Conservation (phyloP, 92 coral and sea anemone genomes). For the Paragorgia papillata region DNA sequence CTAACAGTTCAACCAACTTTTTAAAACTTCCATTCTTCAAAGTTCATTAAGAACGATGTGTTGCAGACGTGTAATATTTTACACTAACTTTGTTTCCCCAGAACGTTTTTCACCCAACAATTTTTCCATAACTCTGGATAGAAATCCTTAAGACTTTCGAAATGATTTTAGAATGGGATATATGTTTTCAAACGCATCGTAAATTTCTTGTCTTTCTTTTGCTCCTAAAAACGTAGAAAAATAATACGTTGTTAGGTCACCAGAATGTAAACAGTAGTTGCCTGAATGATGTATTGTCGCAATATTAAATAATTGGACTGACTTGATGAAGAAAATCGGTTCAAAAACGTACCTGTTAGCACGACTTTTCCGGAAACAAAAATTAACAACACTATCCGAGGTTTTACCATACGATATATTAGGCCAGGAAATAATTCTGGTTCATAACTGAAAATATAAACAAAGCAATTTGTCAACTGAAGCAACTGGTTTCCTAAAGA, state of each 20-base stretch:
- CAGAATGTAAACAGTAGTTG: no score
- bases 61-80: no score
- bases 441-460: constrained; percentile 78
- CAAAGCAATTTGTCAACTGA: neutral
- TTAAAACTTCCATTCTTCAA: no score
- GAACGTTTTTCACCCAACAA: neutral
- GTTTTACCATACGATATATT: constrained; percentile 98
- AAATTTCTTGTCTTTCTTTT: constrained; percentile 92
- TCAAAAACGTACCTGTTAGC: constrained; percentile 50
- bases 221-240: constrained; percentile 70
- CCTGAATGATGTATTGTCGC: no score
- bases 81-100: neutral
- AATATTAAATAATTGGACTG: no score
- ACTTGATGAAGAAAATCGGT: no score
- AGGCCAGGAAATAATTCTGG: constrained; percentile 98
- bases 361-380: constrained; percentile 99
- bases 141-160: constrained; percentile 78
- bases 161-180: constrained; percentile 97
- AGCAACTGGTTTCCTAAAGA: neutral
- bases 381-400: constrained; percentile 90
- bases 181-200: constrained; percentile 98
- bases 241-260: no score
- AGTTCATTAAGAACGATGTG: no score
- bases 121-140: neutral
- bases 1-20: no score